Evolutionary conservation across 2,888 invertebrate genomes (phyloP), one percentile per base, ranked within the genome.

Genomic region (Cecidostiba fungosa): DNA sequence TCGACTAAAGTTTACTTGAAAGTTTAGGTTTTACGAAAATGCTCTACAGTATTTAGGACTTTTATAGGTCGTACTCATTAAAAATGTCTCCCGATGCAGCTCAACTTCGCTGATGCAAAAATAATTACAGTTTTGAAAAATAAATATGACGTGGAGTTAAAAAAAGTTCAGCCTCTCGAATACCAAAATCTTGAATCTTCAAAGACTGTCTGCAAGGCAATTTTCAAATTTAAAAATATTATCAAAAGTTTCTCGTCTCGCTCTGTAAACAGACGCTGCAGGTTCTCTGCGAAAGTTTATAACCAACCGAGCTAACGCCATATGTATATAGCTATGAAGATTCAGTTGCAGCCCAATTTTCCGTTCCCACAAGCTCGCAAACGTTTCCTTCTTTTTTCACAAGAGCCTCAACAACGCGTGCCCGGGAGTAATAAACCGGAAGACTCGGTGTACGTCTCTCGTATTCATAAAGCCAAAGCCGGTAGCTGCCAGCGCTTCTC

Each of bases 381-480:
- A n/a, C 19, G n/a, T 26, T 23, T 26, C 26, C 32, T 77, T 36
- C 62, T 8, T 50, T 54, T n/a, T 59, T 76, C 26, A 62, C n/a
- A n/a, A n/a, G 16, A 10, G 19, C 43, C 43, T 29, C n/a, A 6
- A 47, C 39, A 69, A 76, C 82, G 82, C 76, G 77, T 81, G 80
- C 77, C 77, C 32, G 16, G 36, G 70, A 74, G 86, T 80, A 86
- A 86, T 83, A 83, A 83, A 83, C 76, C 80, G 82, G 85, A 82
- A 85, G 62, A 77, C 69, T 77, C 54, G 76, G 36, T 43, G 23
- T 66, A 50, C 74, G 43, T 36, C 19, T 39, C 32, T 39, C n/a
- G 23, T 12, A 69, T 47, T 66, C 66, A 66, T 29, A 69, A 39
- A 50, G 69, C 43, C 26, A 73, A 81, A 85, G 47, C 29, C 84